Percentiles rank a stretch among this genome's conserved stretches.
Evolutionary conservation across 2,888 invertebrate genomes (phyloP).

Genomic region (Itoplectis maculator): DNA sequence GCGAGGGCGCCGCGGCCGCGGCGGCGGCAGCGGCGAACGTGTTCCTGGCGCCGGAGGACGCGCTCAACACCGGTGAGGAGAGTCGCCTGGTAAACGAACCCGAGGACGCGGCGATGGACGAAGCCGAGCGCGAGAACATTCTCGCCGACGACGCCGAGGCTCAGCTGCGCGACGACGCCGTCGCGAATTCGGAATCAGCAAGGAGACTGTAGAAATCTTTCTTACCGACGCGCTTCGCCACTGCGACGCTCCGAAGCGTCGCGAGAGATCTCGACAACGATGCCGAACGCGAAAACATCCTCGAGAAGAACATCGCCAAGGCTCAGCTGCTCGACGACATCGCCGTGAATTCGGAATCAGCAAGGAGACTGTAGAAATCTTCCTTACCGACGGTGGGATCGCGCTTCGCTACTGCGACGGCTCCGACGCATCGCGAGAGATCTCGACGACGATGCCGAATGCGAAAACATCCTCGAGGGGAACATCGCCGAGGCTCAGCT

Average conservation of each 20-base stretch:
- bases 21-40: too few relatives aligned
- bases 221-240: too few relatives aligned
- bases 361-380: constrained; percentile 62
- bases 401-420: too few relatives aligned
- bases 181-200: constrained; percentile 55
- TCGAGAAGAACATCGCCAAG: constrained; percentile 78
- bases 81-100: constrained; percentile 80
- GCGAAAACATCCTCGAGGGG: constrained; percentile 77
- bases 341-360: constrained; percentile 51
- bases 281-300: constrained; percentile 74
- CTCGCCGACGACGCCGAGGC: constrained; percentile 79
- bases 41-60: constrained; percentile 82
- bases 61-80: constrained; percentile 80
- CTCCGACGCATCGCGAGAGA: too few relatives aligned
- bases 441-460: constrained; percentile 71
- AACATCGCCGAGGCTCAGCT: constrained; percentile 78
- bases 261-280: too few relatives aligned
- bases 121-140: constrained; percentile 74
- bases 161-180: constrained; percentile 58
- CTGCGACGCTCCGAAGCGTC: too few relatives aligned
- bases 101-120: constrained; percentile 65
- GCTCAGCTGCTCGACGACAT: constrained; percentile 70
- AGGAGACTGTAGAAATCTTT: constrained; percentile 59
- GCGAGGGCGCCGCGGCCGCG: constrained; percentile 72
- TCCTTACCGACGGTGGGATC: too few relatives aligned